These are phyloP conservation scores for Bactericera cockerelli DNA, from an alignment of 1,140 invertebrate species.

Conservation along the genomic window DNA sequence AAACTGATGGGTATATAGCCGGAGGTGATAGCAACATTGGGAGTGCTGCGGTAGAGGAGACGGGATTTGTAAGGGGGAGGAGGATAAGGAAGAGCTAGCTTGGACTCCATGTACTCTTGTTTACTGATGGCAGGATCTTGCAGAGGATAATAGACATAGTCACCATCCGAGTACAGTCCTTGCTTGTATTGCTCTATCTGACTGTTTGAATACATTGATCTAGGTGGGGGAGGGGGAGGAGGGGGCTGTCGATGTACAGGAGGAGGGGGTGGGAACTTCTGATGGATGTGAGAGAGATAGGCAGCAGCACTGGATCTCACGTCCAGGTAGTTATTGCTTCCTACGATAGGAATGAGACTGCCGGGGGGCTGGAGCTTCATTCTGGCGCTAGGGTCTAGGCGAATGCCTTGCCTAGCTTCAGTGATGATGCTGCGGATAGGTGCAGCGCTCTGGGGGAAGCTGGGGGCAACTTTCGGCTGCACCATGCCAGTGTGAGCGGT, in stretches of 20 bases:
- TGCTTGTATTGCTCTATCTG: conserved; percentile 72
- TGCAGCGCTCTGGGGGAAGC: conserved; percentile 15
- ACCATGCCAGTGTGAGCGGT: conserved; percentile 45
- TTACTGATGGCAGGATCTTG: conserved; percentile 75
- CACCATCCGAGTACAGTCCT: conserved; percentile 72
- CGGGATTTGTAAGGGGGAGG: conserved; percentile 42
- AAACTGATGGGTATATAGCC: conserved; percentile 20
- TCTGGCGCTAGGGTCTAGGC: conserved; percentile 32
- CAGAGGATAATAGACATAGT: conserved; percentile 76
- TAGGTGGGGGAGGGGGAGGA: conserved; percentile 34
- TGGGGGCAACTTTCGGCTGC: conserved; percentile 33
- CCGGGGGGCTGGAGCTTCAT: conserved; percentile 33
- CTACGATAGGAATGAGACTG: conserved; percentile 33
- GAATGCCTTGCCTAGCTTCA: conserved; percentile 12
- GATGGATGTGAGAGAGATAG: conserved; percentile 23
- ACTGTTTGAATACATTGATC: conserved; percentile 23
- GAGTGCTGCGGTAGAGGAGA: conserved; percentile 61
- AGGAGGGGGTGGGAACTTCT: conserved; percentile 30
- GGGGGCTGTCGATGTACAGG: conserved; percentile 34
- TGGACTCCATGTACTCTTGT: conserved; percentile 76
- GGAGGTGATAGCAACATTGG: conserved; percentile 38
- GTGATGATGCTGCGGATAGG: conserved; percentile 12
- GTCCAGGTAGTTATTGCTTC: conserved; percentile 50
- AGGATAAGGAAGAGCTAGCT: conserved; percentile 37
- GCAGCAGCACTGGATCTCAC: conserved; percentile 43